Evolutionary conservation across 37 sponge, comb jelly and placozoan species (phyloP), one percentile per base, ranked within the genome.

Genomic region (Haliclona indistincta): DNA sequence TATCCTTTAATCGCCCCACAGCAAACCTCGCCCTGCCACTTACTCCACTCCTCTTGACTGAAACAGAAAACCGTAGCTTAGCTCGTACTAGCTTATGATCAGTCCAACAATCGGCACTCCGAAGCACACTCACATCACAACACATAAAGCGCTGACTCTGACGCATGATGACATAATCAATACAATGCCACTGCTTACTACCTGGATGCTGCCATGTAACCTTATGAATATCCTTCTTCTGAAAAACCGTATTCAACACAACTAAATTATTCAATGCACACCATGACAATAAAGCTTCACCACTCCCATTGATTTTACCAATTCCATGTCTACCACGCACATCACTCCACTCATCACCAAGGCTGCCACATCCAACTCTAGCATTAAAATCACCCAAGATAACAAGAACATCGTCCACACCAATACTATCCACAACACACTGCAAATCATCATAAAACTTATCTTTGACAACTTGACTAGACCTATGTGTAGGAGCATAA

Each of bases 151-250:
- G 10, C 6, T 67, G 41, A 35, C 37, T 35, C 28, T 67, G 68
- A 10, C 56, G 3, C 2, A 30, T 53, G 7, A 35, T 3, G 20
- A 20, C 33, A 56, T 37, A 74, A 41, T 74, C 63, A 26, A 74
- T 74, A 3, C 75, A 74, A 28, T 61, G 62, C 75, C 63, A 74
- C 13, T 61, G 63, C 32, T 60, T 74, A 17, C 34, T 44, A 17
- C 7, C 61, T 10, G 77, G 64, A 42, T 63, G 66, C 20, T 63
- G 64, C 63, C 75, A 61, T 61, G 63, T 61, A 19, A 13, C 19
- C 63, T 61, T 13, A 19, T 61, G 26, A 23, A 61, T 61, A 13
- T 10, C 26, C 63, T 61, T 61, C 63, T 61, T 61, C 26, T 61
- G 63, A 28, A 61, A n/a, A 13, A 47, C 15, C 10, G 51, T 47